Base-by-base conservation (phyloP, 2,113 vertebrate genomes). In the Cyprinodon brontotheroides region DNA sequence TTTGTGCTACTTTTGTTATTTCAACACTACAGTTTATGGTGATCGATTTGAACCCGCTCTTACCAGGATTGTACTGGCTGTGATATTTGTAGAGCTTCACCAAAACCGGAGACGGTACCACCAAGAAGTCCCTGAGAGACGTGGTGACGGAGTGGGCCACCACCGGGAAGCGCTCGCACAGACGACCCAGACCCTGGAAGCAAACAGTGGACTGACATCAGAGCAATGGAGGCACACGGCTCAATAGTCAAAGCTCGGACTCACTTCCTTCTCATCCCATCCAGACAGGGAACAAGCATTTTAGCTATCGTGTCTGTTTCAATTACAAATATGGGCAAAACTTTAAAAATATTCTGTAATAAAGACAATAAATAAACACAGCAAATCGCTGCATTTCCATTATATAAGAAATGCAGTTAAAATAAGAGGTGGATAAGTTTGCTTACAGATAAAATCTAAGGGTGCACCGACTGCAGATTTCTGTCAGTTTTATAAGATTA, bases 61-160 rank as follows among this genome's bases (percentile, higher is more conserved):
- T 91, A 99, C 98, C 98, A 95, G 96, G 90, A 12, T 94, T 89
- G 90, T 92, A 96, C 78, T 99, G 97, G 92, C 94, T 99, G 93
- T 99, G 98, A 80, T 98, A 99, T 81, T 99, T 99, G 89, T 98
- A 98, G 22, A 99, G 94, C 86, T 99, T 99, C 84, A 99, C 97
- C 90, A 99, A 91, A 69, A 99, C 98, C 0, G 98, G 98, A 45
- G 98, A 99, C 0, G 98, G 97, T 12, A 99, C 97, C 78, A 99
- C 97, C 82, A 99, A 86, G 68, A 99, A 99, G 84, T 99, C 98
- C 83, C 96, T 93, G 68, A 99, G 86, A 2, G 97, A 98, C 13
- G 93, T 96, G 11, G 93, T 99, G 83, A 99, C 97, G 0, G 97
- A 99, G 86, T 99, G 97, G 37, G 97, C 97, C 63, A 99, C 97